Percentiles rank a stretch among this genome's conserved stretches.
Conservation (phyloP, 2,888 invertebrate species). For the Macrophya annulata region DNA sequence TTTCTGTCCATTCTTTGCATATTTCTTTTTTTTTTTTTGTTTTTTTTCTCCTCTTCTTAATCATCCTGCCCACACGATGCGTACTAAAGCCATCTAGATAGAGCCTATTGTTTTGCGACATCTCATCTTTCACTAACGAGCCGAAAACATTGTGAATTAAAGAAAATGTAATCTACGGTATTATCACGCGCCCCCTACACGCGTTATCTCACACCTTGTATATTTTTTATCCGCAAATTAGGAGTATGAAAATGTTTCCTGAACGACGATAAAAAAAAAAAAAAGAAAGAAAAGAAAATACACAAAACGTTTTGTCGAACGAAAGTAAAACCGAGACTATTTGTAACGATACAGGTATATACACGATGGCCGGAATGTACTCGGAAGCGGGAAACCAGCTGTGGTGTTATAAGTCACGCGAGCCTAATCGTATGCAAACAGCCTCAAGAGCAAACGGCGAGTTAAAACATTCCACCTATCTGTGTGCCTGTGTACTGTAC, state of each 20-base stretch:
- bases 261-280: too few relatives aligned
- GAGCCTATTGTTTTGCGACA: constrained; percentile 30
- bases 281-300: not conserved
- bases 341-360: constrained; percentile 42
- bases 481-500: not conserved
- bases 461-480: constrained; percentile 27
- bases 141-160: not conserved
- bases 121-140: constrained; percentile 35
- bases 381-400: constrained; percentile 51
- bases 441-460: constrained; percentile 27
- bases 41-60: constrained; percentile 16
- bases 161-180: not conserved
- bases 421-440: constrained; percentile 52
- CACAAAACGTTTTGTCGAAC: constrained; percentile 19
- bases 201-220: not conserved
- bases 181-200: not conserved
- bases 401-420: constrained; percentile 54
- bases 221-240: not conserved
- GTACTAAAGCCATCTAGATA: constrained; percentile 46
- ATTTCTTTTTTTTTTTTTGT: not conserved
- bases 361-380: constrained; percentile 39
- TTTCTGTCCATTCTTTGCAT: constrained; percentile 32
- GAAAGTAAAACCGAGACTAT: constrained; percentile 39
- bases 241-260: not conserved
- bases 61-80: constrained; percentile 14